These are phyloP conservation scores for Conus betulinus DNA, from an alignment of 1,140 invertebrate species.

Conservation along the genomic window DNA sequence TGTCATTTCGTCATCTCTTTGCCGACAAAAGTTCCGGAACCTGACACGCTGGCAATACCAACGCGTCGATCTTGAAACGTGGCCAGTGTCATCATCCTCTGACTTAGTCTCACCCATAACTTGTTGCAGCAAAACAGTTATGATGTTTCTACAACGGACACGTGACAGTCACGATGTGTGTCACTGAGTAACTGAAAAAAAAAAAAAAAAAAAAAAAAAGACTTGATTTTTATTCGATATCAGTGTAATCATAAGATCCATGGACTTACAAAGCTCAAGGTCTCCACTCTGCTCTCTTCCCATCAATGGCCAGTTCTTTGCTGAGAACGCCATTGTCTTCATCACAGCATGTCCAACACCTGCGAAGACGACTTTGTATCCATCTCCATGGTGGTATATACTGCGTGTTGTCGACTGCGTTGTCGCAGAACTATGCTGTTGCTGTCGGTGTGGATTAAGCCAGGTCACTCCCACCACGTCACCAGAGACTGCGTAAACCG, in stretches of 20 bases:
- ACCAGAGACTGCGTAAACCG: neutral
- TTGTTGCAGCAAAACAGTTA: too few species aligned
- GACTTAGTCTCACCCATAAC: too few species aligned
- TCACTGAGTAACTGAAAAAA: too few species aligned
- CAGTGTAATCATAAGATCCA: too few species aligned
- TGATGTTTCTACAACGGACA: too few species aligned
- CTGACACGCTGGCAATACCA: neutral
- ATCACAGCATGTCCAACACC: constrained; percentile 62
- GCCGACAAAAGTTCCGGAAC: neutral
- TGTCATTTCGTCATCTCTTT: neutral
- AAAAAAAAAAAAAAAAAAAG: too few species aligned
- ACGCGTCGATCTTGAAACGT: too few species aligned
- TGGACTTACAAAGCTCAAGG: constrained; percentile 58
- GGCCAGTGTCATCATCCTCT: neutral
- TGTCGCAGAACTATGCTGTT: neutral
- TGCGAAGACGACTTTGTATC: constrained; percentile 30
- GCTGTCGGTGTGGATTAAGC: neutral
- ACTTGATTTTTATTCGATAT: too few species aligned
- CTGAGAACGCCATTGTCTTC: constrained; percentile 57
- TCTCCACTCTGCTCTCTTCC: constrained; percentile 35
- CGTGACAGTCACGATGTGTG: too few species aligned
- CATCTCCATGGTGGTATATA: constrained; percentile 6
- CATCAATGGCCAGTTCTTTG: constrained; percentile 48
- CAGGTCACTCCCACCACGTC: constrained; percentile 13
- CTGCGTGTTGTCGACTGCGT: neutral